Evolutionary conservation across 2,113 vertebrate species (phyloP).

Genomic region (Catagonus wagneri): DNA sequence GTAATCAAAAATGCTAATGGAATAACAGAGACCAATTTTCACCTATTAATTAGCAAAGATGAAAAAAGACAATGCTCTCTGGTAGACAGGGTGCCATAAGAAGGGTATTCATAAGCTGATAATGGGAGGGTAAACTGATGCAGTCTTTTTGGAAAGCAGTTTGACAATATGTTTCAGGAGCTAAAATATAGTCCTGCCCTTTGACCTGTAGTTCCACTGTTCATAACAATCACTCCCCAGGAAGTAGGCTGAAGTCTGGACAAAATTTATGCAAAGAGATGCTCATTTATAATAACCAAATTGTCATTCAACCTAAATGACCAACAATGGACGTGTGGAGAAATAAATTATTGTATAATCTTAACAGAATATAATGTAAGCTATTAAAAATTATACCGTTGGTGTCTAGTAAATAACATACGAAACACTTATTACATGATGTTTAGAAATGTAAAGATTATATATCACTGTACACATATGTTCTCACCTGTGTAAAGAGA

Average conservation of each 20-base stretch:
- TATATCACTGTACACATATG: neutral
- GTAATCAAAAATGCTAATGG: constrained; percentile 79
- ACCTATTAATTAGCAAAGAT: constrained; percentile 79
- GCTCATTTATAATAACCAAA: constrained; percentile 50
- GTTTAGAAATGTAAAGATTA: constrained; percentile 29
- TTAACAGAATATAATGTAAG: constrained; percentile 38
- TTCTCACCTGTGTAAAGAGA: neutral
- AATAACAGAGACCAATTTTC: constrained; percentile 75
- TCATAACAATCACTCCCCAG: neutral
- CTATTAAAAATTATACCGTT: constrained; percentile 22
- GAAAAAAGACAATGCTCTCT: constrained; percentile 69
- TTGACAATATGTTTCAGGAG: constrained; percentile 56
- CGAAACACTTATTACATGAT: neutral
- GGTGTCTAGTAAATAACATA: neutral
- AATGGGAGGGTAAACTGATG: constrained; percentile 62
- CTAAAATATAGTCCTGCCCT: constrained; percentile 58
- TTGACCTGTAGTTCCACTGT: constrained; percentile 32
- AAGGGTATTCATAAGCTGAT: constrained; percentile 40
- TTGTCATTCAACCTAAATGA: constrained; percentile 30
- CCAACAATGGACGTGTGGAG: neutral
- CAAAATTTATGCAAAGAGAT: constrained; percentile 60
- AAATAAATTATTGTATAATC: constrained; percentile 48
- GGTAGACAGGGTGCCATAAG: constrained; percentile 24
- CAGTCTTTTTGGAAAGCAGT: constrained; percentile 58
- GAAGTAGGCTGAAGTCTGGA: constrained; percentile 39